Evolutionary conservation across 2,113 vertebrate species (phyloP), one percentile per base, ranked within the genome.

Genomic region (Falco punctatus): DNA sequence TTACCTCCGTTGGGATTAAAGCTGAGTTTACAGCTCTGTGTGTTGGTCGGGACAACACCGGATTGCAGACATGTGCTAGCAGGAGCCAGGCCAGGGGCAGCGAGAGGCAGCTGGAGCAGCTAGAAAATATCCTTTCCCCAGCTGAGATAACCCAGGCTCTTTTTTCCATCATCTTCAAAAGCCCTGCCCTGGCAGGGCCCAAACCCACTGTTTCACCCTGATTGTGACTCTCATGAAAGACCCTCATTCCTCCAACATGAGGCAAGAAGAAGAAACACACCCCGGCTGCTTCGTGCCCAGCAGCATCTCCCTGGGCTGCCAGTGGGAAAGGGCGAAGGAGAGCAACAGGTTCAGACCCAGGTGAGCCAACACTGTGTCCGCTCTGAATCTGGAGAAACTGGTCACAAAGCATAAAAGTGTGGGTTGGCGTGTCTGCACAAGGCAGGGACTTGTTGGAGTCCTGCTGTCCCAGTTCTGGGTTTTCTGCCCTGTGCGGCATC

Each of bases 71-170:
- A 5, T 44, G 75, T 66, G 64, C 86, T 52, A 7, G 48, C 81
- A 92, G 92, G 90, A 94, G 61, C 90, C 2, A 16, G 65, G 88
- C 85, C 84, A 70, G 78, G 93, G 78, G 58, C 83, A 88, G 91
- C 11, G 4, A 90, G 74, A 82, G 51, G 91, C 91, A 94, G 72
- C 81, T 85, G 94, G 95, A 93, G 85, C 85, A 33, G 79, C 51
- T 52, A 24, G 64, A 49, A 73, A 58, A 81, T 27, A 11, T 61
- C 90, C 58, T 84, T 80, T 44, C 46, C 75, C 74, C 79, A 61
- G 58, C 71, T 33, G 62, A 80, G 61, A 71, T 5, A 38, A 64
- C 69, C 72, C 51, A 4, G 64, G 72, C 55, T 57, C 64, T 57
- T 57, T 57, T 30, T 35, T 44, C 84, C 51, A 2, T 15, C 49